These are phyloP conservation scores for Sarcophaga peregrina DNA, from an alignment of 1,140 invertebrate species.

Conservation along the genomic window DNA sequence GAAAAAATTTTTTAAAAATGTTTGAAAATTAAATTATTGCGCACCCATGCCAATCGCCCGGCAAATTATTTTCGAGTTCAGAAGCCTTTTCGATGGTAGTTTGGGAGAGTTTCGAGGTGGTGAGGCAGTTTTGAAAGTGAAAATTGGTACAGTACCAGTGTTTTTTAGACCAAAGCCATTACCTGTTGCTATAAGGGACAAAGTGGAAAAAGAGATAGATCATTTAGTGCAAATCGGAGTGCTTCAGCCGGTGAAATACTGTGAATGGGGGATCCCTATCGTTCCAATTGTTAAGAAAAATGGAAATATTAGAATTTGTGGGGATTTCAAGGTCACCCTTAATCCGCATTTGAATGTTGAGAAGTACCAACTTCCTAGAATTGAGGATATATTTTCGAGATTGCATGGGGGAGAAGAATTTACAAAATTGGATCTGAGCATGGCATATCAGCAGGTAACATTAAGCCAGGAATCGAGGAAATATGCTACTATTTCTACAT, in stretches of 20 bases:
- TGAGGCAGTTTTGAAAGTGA: conserved; percentile 19
- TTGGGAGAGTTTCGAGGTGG: conserved; percentile 33
- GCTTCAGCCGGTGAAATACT: too few relatives aligned
- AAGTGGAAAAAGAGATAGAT: conserved; percentile 62
- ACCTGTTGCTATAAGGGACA: not conserved
- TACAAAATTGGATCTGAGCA: conserved; percentile 52
- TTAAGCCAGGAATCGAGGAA: conserved; percentile 46
- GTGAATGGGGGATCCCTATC: conserved; percentile 66
- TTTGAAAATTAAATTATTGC: conserved; percentile 34
- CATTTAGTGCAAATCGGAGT: conserved; percentile 57
- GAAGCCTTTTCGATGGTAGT: conserved; percentile 25
- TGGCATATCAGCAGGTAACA: conserved; percentile 44
- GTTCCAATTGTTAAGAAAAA: conserved; percentile 68
- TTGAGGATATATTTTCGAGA: conserved; percentile 52
- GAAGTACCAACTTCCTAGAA: conserved; percentile 51
- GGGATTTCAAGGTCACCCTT: conserved; percentile 58
- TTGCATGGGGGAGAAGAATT: conserved; percentile 49
- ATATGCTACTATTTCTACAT: conserved; percentile 50
- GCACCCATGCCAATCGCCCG: not conserved
- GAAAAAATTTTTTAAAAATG: conserved; percentile 42
- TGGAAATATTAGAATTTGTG: conserved; percentile 65
- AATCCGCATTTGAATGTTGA: conserved; percentile 45
- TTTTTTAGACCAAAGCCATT: conserved; percentile 39
- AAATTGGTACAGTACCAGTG: conserved; percentile 15
- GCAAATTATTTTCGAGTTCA: conserved; percentile 11